Base-by-base conservation (phyloP, 2,888 invertebrate species). In the Pardosa pseudoannulata region DNA sequence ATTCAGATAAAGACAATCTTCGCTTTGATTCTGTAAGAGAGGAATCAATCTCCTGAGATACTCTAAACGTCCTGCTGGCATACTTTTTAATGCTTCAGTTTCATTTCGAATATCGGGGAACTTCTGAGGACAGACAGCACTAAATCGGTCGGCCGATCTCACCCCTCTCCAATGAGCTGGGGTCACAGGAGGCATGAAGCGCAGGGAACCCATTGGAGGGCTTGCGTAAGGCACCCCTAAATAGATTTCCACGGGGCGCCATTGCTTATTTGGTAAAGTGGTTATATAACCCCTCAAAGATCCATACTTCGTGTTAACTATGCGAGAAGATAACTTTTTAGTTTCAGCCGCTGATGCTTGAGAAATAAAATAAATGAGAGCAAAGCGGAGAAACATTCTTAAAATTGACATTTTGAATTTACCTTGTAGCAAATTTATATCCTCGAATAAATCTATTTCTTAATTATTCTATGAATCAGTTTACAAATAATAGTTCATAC, bases 1-100 rank as follows among this genome's bases (percentile, higher is more conserved):
- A 92, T 99, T 99, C 93, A 99, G 94, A 92, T 97, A 97, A 88
- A 99, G 94, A 91, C 99, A 99, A 93, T 99, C 98, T 93, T 99
- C 99, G 90, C 96, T 97, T 93, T 98, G 98, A 91, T 97, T 96
- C 91, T 94, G 95, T 90, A 98, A 93, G 91, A 95, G 94, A n/a
- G 97, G 97, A 91, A 96, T 92, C 90, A 98, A 93, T 91, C 97
- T 94, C 91, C 95, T 95, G 90, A 98, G 93, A 91, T 97, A 96
- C 91, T 97, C 97, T 90, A 97, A 93, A 76, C 98, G 94, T 70
- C 97, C 98, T 91, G 95, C 95, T 16, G 98, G 98, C 96, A 98
- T 97, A 90, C 94, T 94, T 90, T 96, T 95, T 90, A 97, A 92
- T 1, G 95, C 96, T 79, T 95, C 94, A 0, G 96, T 96, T 91